Conservation (phyloP, 2,797 vertebrate genomes). For the Melanotaenia trifasciata region DNA sequence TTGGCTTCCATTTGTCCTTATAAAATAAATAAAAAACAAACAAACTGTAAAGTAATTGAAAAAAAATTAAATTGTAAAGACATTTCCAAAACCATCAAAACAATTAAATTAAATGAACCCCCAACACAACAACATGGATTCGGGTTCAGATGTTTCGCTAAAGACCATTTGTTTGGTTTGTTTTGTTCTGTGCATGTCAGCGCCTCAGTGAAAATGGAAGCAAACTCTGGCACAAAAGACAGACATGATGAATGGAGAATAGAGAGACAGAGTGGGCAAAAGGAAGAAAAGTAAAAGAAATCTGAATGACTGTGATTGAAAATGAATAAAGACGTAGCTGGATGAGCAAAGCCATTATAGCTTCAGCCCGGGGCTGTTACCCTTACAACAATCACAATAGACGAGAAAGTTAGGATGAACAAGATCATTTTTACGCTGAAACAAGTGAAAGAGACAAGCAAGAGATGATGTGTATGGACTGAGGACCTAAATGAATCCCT, state of each 20-base stretch:
- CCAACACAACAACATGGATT: slow-evolving; percentile 78
- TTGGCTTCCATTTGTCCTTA: slow-evolving; percentile 77
- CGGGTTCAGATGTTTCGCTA: slow-evolving; percentile 82
- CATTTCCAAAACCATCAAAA: slow-evolving; percentile 72
- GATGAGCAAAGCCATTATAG: slow-evolving; percentile 52
- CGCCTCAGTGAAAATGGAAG: slow-evolving; percentile 66
- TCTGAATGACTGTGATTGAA: background rate
- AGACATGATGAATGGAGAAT: slow-evolving; percentile 23
- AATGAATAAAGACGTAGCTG: slow-evolving; percentile 30
- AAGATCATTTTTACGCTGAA: slow-evolving; percentile 29
- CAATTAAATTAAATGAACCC: slow-evolving; percentile 79
- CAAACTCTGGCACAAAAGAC: slow-evolving; percentile 26
- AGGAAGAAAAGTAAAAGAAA: slow-evolving; percentile 3
- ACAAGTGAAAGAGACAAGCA: slow-evolving; percentile 34
- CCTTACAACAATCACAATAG: slow-evolving; percentile 27
- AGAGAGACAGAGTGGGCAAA: slow-evolving; percentile 15
- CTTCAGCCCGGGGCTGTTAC: slow-evolving; percentile 38
- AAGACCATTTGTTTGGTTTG: slow-evolving; percentile 87
- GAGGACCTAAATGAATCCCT: slow-evolving; percentile 27
- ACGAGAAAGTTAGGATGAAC: slow-evolving; percentile 16
- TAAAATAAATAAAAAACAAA: slow-evolving; percentile 66
- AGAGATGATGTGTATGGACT: slow-evolving; percentile 19
- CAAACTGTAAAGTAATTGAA: slow-evolving; percentile 31
- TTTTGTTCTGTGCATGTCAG: slow-evolving; percentile 83
- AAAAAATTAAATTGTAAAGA: slow-evolving; percentile 68